A percentile compares a stretch with the other conserved stretches of the same genome.
phyloP scores from a whole-genome alignment of 2,797 vertebrate species.

The Cyclopterus lumpus region DNA sequence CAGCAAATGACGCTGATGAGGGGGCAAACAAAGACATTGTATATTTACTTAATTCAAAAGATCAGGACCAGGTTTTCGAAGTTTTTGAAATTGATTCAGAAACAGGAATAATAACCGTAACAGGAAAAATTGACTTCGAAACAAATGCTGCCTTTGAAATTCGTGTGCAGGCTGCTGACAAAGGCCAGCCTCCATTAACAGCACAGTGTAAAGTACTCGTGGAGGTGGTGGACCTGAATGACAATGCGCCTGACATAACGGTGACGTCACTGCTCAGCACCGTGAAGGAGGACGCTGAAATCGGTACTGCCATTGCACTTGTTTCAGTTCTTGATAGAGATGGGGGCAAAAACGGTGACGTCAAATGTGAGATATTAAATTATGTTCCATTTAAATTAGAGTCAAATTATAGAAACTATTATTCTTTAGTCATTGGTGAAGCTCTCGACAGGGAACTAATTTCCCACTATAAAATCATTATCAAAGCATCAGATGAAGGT shows the following conservation, averaged over 20 bases:
- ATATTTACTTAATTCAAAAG: constrained; percentile 49
- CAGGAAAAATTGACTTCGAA: constrained; percentile 65
- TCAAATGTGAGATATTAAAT: constrained; percentile 43
- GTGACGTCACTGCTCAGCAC: constrained; percentile 61
- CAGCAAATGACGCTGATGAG: constrained; percentile 73
- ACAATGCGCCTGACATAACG: constrained; percentile 71
- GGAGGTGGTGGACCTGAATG: constrained; percentile 71
- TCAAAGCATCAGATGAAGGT: constrained; percentile 64
- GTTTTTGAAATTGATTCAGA: constrained; percentile 67
- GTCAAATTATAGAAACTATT: constrained; percentile 73
- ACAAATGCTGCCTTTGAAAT: constrained; percentile 64
- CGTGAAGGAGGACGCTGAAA: constrained; percentile 62
- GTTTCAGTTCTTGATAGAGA: constrained; percentile 71
- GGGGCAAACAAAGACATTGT: constrained; percentile 63
- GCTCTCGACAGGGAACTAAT: constrained; percentile 62
- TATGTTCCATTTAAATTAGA: constrained; percentile 64
- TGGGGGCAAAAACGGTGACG: constrained; percentile 67
- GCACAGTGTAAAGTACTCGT: constrained; percentile 73
- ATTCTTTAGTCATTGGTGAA: constrained; percentile 56
- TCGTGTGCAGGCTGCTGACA: constrained; percentile 65
- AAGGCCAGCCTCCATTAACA: constrained; percentile 59
- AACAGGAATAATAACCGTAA: constrained; percentile 60
- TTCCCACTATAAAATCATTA: constrained; percentile 54
- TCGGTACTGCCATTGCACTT: constrained; percentile 67
- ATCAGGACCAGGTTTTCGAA: constrained; percentile 56